Evolutionary conservation across 2,888 invertebrate genomes (phyloP).

Genomic region (Tineola bisselliella): DNA sequence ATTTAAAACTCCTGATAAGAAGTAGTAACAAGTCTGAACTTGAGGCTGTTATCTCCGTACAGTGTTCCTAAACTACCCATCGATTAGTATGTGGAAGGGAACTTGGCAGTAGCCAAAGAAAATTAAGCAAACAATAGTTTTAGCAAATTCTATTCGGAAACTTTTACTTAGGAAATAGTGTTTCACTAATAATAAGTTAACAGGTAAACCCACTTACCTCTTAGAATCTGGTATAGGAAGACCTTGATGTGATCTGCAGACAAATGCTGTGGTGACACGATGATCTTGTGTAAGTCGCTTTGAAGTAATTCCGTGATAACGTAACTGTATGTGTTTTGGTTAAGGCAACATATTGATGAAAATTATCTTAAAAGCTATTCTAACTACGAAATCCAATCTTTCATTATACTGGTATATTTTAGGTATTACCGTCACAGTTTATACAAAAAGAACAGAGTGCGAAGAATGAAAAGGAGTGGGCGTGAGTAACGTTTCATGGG

Average conservation of each 20-base stretch:
- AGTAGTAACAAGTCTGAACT: conserved; percentile 3
- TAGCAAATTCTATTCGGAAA: background rate
- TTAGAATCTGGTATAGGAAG: conserved; percentile 99
- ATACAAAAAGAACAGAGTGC: background rate
- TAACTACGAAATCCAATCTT: no score
- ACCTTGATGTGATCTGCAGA: conserved; percentile 99
- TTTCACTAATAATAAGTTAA: no score
- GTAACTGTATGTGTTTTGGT: conserved; percentile 75
- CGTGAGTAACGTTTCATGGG: background rate
- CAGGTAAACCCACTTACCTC: conserved; percentile 73
- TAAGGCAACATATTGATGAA: conserved; percentile 32
- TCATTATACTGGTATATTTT: background rate
- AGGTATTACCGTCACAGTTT: background rate
- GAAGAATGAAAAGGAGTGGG: background rate
- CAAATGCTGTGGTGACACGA: conserved; percentile 98
- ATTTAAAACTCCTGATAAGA: conserved; percentile 12
- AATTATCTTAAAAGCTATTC: background rate
- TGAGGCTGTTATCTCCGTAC: conserved; percentile 2
- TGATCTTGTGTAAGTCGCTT: conserved; percentile 99
- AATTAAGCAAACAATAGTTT: conserved; percentile 6
- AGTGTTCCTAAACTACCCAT: conserved; percentile 9
- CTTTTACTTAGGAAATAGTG: no score
- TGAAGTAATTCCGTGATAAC: conserved; percentile 99
- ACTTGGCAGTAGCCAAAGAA: background rate
- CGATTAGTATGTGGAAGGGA: conserved; percentile 8